Base-by-base conservation (phyloP, 2,797 vertebrate species). In the Apogon talboti region DNA sequence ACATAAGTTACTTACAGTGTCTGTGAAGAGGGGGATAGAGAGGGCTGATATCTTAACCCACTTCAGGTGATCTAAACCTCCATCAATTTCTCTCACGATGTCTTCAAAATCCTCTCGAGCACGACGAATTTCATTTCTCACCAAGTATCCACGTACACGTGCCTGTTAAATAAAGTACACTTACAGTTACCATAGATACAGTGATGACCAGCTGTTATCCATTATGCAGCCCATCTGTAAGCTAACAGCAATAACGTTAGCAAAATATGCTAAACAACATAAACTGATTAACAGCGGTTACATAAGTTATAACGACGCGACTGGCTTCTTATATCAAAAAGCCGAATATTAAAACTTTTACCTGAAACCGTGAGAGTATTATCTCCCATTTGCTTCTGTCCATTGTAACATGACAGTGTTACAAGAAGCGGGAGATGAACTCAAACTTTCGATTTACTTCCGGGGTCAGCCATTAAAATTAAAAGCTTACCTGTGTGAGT, bases 51-150 rank as follows among this genome's bases (percentile, higher is more conserved):
- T n/a, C 0, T 88, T 82, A 6, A 16, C 89, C 96, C 97, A 98
- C 19, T 58, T 57, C 70, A 98, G 80, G 24, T 73, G 82, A 4
- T 56, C 59, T 77, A 93, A 52, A 13, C 83, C 79, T 3, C 96
- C 96, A 42, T 98, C 97, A 6, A 96, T 89, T 58, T 97, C 95
- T 59, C 30, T 90, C 49, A 98, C 95, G 18, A 92, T 77, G 6
- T 90, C 90, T 70, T 96, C 94, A 84, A 96, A 98, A 15, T 96
- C 94, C 4, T 71, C 64, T 43, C 70, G 90, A 12, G 94, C 88
- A 18, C 68, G 66, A 16, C 49, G 63, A 7, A 98, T 66, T 4
- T 87, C 91, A 18, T 66, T 81, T 79, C 96, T 93, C 60, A 94
- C 64, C 79, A 96, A 81, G 78, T 89, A 91, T 11, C 96, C 96